Conservation (phyloP, 2,797 vertebrate genomes). For the Phrynocephalus vlangalii region DNA sequence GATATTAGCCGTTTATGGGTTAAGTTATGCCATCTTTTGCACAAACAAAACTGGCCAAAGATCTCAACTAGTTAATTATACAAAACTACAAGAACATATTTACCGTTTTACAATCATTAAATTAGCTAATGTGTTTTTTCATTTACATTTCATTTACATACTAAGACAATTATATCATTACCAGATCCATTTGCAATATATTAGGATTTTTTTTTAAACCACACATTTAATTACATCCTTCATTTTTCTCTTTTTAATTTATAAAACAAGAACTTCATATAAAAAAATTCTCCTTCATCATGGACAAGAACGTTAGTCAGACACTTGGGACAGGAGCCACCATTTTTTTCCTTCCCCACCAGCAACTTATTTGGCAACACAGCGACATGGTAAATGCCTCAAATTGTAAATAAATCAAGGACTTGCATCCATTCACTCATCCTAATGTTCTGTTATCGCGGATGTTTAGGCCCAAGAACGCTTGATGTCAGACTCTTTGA, state of each 20-base stretch:
- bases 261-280: slow-evolving; percentile 80
- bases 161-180: slow-evolving; percentile 80
- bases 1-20: slow-evolving; percentile 72
- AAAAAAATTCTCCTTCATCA: slow-evolving; percentile 75
- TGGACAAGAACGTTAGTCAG: slow-evolving; percentile 74
- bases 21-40: slow-evolving; percentile 75
- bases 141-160: slow-evolving; percentile 71
- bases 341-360: slow-evolving; percentile 50
- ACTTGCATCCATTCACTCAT: slow-evolving; percentile 57
- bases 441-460: slow-evolving; percentile 40
- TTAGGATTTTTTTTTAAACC: slow-evolving; percentile 72
- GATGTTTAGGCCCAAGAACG: slow-evolving; percentile 10
- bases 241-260: slow-evolving; percentile 79
- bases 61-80: slow-evolving; percentile 73
- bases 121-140: slow-evolving; percentile 78
- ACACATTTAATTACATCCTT: slow-evolving; percentile 76
- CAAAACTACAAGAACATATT: slow-evolving; percentile 82
- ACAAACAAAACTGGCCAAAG: slow-evolving; percentile 73
- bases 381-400: slow-evolving; percentile 69
- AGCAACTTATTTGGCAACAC: slow-evolving; percentile 78
- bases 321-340: slow-evolving; percentile 72
- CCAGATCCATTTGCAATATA: slow-evolving; percentile 73
- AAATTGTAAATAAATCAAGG: slow-evolving; percentile 65
- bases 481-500: slow-evolving; percentile 45
- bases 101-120: slow-evolving; percentile 81